Conservation (phyloP, 2,797 vertebrate genomes). For the Trematomus bernacchii region DNA sequence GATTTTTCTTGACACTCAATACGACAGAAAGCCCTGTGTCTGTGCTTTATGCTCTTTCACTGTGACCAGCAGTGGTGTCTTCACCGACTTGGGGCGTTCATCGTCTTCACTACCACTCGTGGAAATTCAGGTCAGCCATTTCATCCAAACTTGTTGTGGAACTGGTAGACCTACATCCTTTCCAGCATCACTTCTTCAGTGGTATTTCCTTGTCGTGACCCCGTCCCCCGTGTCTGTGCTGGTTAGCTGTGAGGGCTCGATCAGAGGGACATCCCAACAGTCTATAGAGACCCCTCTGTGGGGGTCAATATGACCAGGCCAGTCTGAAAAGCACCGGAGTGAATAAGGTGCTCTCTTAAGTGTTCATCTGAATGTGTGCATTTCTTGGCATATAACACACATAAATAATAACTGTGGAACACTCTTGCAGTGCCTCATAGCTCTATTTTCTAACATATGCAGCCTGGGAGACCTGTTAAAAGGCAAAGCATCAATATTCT, state of each 20-base stretch:
- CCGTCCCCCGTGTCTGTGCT: constrained; percentile 50
- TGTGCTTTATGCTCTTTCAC: constrained; percentile 67
- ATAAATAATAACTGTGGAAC: constrained; percentile 65
- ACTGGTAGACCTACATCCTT: constrained; percentile 73
- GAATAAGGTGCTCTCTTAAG: constrained; percentile 54
- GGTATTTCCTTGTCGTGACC: constrained; percentile 30
- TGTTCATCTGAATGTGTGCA: constrained; percentile 60
- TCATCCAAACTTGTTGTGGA: constrained; percentile 31
- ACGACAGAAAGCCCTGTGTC: constrained; percentile 71
- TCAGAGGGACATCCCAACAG: constrained; percentile 66
- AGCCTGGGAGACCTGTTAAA: constrained; percentile 62
- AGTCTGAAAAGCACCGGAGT: constrained; percentile 50
- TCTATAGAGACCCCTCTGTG: constrained; percentile 56
- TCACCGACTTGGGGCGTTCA: constrained; percentile 38
- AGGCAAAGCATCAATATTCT: constrained; percentile 63
- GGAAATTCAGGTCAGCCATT: constrained; percentile 73
- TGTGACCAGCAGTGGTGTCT: constrained; percentile 60
- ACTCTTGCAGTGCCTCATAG: constrained; percentile 56
- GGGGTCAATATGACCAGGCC: constrained; percentile 52
- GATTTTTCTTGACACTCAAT: constrained; percentile 73
- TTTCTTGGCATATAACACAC: constrained; percentile 62
- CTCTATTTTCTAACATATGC: constrained; percentile 57
- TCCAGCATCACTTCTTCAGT: constrained; percentile 47
- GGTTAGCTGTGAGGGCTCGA: constrained; percentile 58
- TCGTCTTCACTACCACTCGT: constrained; percentile 7